Percentiles rank a stretch among this genome's conserved stretches.
phyloP scores from a whole-genome alignment of 1,140 invertebrate species.

The Odontomachus brunneus region DNA sequence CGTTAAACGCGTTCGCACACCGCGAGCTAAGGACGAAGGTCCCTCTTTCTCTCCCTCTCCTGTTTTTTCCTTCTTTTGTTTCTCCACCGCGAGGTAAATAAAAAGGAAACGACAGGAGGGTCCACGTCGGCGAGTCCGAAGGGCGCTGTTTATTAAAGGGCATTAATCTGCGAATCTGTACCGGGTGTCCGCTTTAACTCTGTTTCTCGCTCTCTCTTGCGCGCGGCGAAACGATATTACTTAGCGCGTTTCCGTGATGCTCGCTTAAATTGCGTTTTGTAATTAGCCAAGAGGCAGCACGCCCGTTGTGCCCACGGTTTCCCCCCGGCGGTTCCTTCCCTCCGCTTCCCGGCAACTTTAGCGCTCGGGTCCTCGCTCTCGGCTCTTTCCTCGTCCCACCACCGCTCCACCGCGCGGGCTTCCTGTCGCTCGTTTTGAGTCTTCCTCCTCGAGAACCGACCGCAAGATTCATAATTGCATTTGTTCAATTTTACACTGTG shows the following conservation, averaged over 20 bases:
- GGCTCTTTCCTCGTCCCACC: conserved; percentile 13
- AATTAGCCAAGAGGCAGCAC: conserved; percentile 68
- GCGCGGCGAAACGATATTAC: conserved; percentile 66
- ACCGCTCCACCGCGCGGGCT: not conserved
- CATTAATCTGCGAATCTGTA: conserved; percentile 74
- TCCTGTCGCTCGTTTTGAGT: conserved; percentile 28
- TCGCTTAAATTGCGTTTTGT: conserved; percentile 74
- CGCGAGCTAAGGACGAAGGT: conserved; percentile 19
- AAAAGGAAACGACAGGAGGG: conserved; percentile 21
- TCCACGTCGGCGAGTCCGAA: conserved; percentile 1
- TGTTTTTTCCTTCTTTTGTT: conserved; percentile 27
- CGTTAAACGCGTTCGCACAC: conserved; percentile 56
- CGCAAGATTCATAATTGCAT: conserved; percentile 63
- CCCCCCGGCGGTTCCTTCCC: conserved; percentile 40
- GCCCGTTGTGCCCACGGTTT: conserved; percentile 33
- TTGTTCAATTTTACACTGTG: conserved; percentile 61
- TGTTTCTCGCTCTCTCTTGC: not conserved
- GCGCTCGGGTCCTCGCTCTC: not conserved
- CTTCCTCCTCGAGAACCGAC: conserved; percentile 48
- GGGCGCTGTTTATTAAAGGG: conserved; percentile 72
- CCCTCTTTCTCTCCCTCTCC: not conserved
- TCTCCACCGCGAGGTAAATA: conserved; percentile 32
- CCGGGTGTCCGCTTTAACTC: conserved; percentile 66
- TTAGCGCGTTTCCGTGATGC: conserved; percentile 69
- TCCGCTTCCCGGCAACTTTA: conserved; percentile 30